A percentile compares a stretch with the other conserved stretches of the same genome.
These are phyloP conservation scores for Heliconius melpomene DNA, from an alignment of 1,140 invertebrate genomes.

Conservation along the genomic window DNA sequence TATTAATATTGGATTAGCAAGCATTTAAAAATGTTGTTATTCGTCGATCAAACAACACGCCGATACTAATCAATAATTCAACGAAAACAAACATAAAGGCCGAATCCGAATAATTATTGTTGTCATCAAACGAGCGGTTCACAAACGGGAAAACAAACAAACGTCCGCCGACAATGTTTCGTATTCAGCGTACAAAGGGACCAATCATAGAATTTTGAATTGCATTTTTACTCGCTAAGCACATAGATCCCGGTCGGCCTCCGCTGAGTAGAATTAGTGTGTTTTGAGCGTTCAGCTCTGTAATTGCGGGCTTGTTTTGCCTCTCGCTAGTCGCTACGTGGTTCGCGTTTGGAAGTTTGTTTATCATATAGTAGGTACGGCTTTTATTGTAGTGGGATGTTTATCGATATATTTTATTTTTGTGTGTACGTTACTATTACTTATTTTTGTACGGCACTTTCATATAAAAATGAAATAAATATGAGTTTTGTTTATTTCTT, in stretches of 20 bases:
- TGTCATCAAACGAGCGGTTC: constrained; percentile 30
- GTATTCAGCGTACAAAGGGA: constrained; percentile 46
- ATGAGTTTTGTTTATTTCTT: no score
- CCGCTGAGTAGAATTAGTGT: constrained; percentile 48
- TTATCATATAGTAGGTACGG: constrained; percentile 26
- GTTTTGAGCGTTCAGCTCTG: constrained; percentile 45
- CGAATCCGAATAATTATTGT: constrained; percentile 34
- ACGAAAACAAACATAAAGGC: constrained; percentile 24
- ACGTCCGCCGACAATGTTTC: constrained; percentile 35
- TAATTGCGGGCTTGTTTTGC: constrained; percentile 48
- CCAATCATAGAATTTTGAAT: constrained; percentile 51
- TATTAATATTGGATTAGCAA: background rate
- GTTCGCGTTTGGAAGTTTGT: constrained; percentile 38
- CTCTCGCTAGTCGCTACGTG: constrained; percentile 37
- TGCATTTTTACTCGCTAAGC: constrained; percentile 50
- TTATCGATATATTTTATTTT: constrained; percentile 9
- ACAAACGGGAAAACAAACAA: constrained; percentile 35
- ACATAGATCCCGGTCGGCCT: constrained; percentile 37
- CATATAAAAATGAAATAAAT: no score
- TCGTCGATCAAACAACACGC: background rate
- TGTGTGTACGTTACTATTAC: no score
- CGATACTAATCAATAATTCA: constrained; percentile 27
- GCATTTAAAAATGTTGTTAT: background rate
- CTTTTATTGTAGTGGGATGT: constrained; percentile 14
- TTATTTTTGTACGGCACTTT: no score